Evolutionary conservation across 2,113 vertebrate species (phyloP).

Genomic region (Sporophila hypoxantha): DNA sequence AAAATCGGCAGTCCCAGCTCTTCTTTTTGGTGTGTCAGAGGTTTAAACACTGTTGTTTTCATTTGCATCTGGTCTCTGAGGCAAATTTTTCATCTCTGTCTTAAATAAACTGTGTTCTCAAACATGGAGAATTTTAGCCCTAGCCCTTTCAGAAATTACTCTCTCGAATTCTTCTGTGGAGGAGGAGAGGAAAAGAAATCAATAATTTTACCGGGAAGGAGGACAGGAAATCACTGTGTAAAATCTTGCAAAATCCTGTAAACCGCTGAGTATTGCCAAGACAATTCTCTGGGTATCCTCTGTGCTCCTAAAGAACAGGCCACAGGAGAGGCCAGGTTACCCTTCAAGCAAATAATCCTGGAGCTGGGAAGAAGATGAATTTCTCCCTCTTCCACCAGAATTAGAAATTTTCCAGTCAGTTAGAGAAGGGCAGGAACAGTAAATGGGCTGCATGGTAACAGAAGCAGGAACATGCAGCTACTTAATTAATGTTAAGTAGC

Average conservation of each 20-base stretch:
- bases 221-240: conserved; percentile 14
- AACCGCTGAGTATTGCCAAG: conserved; percentile 1
- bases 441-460: not conserved
- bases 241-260: conserved; percentile 39
- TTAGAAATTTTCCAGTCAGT: not conserved
- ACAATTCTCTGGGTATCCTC: not conserved
- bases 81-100: not conserved
- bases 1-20: not conserved
- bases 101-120: not conserved
- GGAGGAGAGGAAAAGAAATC: not conserved
- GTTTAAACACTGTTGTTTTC: not conserved
- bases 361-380: not conserved
- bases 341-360: conserved; percentile 5
- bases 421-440: not conserved
- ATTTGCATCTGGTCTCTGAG: not conserved
- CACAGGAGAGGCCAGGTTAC: conserved; percentile 36
- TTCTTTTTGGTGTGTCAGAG: not conserved
- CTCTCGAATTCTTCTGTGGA: not conserved
- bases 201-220: not conserved
- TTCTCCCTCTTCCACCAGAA: not conserved
- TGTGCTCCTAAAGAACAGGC: not conserved
- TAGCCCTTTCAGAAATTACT: not conserved
- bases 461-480: not conserved
- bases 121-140: not conserved
- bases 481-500: not conserved